Evolutionary conservation across 1,140 invertebrate species (phyloP).

Genomic region (Tetragonula clypearis): DNA sequence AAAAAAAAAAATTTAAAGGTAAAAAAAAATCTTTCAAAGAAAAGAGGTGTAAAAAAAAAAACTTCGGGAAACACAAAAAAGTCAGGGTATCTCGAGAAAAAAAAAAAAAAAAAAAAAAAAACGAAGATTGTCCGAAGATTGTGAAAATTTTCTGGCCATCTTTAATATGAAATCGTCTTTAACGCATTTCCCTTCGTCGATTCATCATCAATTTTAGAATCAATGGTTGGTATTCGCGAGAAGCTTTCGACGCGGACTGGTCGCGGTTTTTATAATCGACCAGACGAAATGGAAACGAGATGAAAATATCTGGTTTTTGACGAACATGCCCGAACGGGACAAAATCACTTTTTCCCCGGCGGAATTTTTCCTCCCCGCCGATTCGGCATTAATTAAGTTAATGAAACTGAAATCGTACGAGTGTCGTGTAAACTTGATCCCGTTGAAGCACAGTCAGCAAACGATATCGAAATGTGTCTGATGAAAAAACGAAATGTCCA

Average conservation of each 20-base stretch:
- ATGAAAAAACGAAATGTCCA: neutral
- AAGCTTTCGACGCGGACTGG: neutral
- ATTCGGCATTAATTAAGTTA: slow-evolving; percentile 22
- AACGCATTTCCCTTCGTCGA: too few species aligned
- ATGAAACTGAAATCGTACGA: slow-evolving; percentile 19
- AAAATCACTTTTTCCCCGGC: neutral
- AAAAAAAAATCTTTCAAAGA: neutral
- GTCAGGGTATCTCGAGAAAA: too few species aligned
- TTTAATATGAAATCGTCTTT: too few species aligned
- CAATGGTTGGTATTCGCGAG: too few species aligned
- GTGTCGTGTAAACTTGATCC: neutral
- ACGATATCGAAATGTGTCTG: neutral
- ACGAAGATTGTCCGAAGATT: too few species aligned
- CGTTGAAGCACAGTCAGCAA: slow-evolving; percentile 4
- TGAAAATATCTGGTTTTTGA: neutral
- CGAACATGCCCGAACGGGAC: neutral
- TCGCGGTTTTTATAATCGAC: neutral
- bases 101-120: too few species aligned
- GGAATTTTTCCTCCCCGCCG: neutral
- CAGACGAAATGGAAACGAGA: too few species aligned
- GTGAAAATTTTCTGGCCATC: too few species aligned
- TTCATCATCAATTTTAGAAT: too few species aligned
- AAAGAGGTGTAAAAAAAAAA: too few species aligned
- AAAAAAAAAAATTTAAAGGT: too few species aligned
- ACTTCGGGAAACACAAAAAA: too few species aligned